Percentiles rank a stretch among this genome's conserved stretches.
phyloP scores from a whole-genome alignment of 2,113 vertebrate species.

The Galemys pyrenaicus region DNA sequence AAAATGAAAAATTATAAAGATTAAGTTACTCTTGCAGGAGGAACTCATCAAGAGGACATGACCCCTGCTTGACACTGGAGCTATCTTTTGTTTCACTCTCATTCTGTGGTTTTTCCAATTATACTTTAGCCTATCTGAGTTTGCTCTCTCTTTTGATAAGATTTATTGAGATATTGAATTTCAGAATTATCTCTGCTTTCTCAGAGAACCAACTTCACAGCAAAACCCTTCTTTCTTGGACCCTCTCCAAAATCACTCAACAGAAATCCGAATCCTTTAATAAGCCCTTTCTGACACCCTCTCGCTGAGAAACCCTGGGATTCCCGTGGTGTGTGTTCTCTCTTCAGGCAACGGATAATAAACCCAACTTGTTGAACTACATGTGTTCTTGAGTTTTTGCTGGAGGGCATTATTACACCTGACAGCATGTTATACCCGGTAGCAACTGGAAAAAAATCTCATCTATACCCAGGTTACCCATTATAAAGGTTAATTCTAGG shows the following conservation, averaged over 20 bases:
- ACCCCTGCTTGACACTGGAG: too few relatives aligned
- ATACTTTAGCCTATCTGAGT: neutral
- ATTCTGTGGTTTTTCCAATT: neutral
- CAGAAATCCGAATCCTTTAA: neutral
- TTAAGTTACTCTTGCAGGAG: neutral
- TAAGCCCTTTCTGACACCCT: neutral
- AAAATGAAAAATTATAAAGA: neutral
- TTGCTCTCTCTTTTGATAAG: neutral
- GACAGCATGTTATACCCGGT: neutral
- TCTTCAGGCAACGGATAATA: neutral
- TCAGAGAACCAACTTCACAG: neutral
- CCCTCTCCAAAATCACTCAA: neutral
- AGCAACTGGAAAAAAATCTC: slow-evolving; percentile 18
- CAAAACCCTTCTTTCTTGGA: neutral
- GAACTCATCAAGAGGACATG: neutral
- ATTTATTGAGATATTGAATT: neutral
- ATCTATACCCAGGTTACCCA: neutral
- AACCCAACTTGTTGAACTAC: neutral
- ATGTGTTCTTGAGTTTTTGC: neutral
- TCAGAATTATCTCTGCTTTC: slow-evolving; percentile 12
- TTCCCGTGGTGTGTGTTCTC: neutral
- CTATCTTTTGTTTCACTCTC: neutral
- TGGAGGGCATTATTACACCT: neutral
- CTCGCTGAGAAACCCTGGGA: neutral
- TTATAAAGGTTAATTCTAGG: neutral